phyloP scores from a whole-genome alignment of 2,113 vertebrate genomes.

The Bambusicola thoracicus region DNA sequence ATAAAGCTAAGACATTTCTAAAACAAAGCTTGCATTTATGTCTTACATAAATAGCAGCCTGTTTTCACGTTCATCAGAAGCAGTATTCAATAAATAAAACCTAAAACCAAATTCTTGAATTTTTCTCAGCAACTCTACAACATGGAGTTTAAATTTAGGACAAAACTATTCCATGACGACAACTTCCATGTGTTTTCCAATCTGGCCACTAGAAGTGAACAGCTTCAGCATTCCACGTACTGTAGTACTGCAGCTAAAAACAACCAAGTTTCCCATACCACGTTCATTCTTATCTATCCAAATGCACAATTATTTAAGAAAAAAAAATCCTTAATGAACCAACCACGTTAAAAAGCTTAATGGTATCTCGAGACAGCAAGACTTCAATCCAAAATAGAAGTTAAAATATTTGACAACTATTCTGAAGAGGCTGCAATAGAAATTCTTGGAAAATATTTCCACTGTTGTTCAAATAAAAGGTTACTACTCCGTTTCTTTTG shows the following conservation, averaged over 20 bases:
- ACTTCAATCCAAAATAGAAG: not conserved
- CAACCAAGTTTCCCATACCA: not conserved
- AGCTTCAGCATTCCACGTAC: not conserved
- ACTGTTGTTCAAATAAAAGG: not conserved
- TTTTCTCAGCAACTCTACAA: not conserved
- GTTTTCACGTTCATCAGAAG: not conserved
- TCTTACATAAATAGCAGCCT: not conserved
- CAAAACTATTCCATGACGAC: not conserved
- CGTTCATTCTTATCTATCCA: not conserved
- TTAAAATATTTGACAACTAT: not conserved
- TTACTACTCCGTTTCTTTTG: not conserved
- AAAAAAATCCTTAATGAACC: not conserved
- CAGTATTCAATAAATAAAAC: not conserved
- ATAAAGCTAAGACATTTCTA: not conserved
- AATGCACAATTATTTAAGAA: not conserved
- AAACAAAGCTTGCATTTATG: not conserved
- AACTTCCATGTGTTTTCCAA: not conserved
- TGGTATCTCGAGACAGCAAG: not conserved
- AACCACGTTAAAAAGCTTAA: not conserved
- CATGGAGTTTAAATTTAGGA: not conserved
- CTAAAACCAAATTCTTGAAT: not conserved
- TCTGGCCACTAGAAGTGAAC: not conserved
- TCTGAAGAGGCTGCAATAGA: not conserved
- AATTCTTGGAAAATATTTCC: not conserved
- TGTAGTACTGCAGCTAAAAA: not conserved